Percentiles rank a stretch among this genome's conserved stretches.
These are phyloP conservation scores for Caenorhabditis imperialis DNA, from an alignment of 2,888 invertebrate genomes.

Conservation along the genomic window DNA sequence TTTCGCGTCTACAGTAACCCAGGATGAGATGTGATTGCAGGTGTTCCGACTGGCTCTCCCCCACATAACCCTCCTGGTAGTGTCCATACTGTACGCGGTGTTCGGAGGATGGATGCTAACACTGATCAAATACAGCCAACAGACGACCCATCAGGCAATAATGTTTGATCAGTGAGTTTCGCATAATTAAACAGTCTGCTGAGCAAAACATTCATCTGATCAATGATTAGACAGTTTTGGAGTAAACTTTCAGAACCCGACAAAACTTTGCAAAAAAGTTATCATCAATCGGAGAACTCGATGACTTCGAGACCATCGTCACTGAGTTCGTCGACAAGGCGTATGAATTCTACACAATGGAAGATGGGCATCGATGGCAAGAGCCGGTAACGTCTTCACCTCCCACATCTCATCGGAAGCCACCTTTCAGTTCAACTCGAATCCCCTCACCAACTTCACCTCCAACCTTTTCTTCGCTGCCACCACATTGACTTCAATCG, in stretches of 20 bases:
- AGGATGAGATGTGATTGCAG: too few relatives aligned
- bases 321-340: conserved; percentile 41
- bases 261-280: conserved; percentile 37
- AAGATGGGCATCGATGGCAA: conserved; percentile 46
- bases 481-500: conserved; percentile 76
- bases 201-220: too few relatives aligned
- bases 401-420: too few relatives aligned
- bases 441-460: conserved; percentile 58
- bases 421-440: conserved; percentile 41
- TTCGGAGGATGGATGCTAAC: conserved; percentile 73
- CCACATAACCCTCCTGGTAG: conserved; percentile 73
- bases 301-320: conserved; percentile 25
- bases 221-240: too few relatives aligned
- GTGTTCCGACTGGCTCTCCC: conserved; percentile 77
- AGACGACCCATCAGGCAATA: conserved; percentile 46
- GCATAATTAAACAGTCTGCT: too few relatives aligned
- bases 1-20: not conserved
- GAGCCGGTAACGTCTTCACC: conserved; percentile 14
- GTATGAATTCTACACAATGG: conserved; percentile 47
- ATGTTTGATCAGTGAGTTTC: conserved; percentile 57
- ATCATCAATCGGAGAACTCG: conserved; percentile 10
- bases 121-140: conserved; percentile 66
- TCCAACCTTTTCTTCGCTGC: conserved; percentile 74
- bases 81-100: conserved; percentile 73
- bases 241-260: conserved; percentile 27